phyloP scores from a whole-genome alignment of 2,113 vertebrate genomes.

The Hemiscyllium ocellatum region DNA sequence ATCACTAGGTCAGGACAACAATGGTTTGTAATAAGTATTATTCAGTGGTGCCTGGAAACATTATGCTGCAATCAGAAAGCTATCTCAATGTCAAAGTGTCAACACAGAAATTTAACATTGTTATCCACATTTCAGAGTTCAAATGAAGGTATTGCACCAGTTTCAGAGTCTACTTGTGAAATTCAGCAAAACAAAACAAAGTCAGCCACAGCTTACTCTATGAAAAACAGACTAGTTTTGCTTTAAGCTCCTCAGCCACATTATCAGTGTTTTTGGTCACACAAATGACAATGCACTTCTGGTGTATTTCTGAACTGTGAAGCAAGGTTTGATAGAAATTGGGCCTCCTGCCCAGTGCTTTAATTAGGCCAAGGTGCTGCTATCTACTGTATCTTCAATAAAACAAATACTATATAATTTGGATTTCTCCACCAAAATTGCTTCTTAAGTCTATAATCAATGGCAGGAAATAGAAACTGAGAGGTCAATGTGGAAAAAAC shows the following conservation, averaged over 20 bases:
- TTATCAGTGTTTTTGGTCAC: neutral
- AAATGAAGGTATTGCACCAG: neutral
- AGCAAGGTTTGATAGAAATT: neutral
- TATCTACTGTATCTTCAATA: neutral
- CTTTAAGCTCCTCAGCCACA: neutral
- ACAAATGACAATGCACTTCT: neutral
- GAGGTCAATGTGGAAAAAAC: neutral
- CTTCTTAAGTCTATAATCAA: neutral
- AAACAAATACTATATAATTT: neutral
- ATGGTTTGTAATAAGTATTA: neutral
- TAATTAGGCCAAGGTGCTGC: neutral
- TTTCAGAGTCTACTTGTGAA: neutral
- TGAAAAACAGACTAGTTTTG: neutral
- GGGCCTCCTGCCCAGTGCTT: neutral
- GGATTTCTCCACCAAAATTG: neutral
- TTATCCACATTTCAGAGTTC: neutral
- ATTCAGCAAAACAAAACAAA: neutral
- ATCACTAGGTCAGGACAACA: neutral
- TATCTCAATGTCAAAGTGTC: neutral
- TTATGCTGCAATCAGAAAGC: neutral
- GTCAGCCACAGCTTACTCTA: neutral
- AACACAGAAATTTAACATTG: neutral
- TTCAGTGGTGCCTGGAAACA: neutral
- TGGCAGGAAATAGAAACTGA: neutral
- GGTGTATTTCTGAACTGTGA: neutral